phyloP scores from a whole-genome alignment of 2,888 invertebrate species.

The Congeria kusceri region DNA sequence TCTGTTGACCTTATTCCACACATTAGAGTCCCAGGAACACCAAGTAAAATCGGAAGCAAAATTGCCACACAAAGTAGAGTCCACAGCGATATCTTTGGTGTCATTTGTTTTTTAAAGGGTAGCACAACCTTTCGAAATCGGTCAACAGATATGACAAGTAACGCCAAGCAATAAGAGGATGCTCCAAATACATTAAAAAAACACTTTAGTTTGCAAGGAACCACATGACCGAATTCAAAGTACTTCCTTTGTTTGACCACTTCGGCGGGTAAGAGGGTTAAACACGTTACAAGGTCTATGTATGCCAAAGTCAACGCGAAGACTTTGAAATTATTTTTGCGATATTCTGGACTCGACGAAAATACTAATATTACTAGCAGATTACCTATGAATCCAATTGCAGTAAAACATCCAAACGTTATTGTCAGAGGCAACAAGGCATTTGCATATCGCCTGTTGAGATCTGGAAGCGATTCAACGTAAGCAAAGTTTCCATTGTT shows the following conservation, averaged over 20 bases:
- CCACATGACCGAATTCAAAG: conserved; percentile 36
- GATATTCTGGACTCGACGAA: conserved; percentile 42
- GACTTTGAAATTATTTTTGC: conserved; percentile 22
- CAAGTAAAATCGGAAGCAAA: conserved; percentile 11
- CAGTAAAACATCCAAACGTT: conserved; percentile 21
- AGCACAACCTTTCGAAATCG: conserved; percentile 20
- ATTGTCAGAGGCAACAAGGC: conserved; percentile 43
- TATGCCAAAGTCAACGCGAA: conserved; percentile 31
- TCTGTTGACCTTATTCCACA: conserved; percentile 46
- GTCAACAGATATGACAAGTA: conserved; percentile 3
- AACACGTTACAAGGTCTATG: conserved; percentile 46
- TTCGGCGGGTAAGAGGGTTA: conserved; percentile 49
- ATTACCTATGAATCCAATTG: conserved; percentile 39
- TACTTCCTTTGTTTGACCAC: conserved; percentile 49
- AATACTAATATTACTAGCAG: conserved; percentile 40
- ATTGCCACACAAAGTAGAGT: conserved; percentile 7
- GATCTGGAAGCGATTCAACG: neutral
- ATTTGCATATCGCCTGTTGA: conserved; percentile 1
- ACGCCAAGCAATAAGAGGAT: neutral
- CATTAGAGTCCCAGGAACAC: conserved; percentile 38
- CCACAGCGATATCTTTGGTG: conserved; percentile 18
- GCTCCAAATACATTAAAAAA: conserved; percentile 49
- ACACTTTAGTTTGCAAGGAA: conserved; percentile 46
- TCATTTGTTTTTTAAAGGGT: conserved; percentile 25
- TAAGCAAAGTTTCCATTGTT: too few species aligned